Evolutionary conservation across 2,797 vertebrate species (phyloP).

Genomic region (Hypotaenidia okinawae): DNA sequence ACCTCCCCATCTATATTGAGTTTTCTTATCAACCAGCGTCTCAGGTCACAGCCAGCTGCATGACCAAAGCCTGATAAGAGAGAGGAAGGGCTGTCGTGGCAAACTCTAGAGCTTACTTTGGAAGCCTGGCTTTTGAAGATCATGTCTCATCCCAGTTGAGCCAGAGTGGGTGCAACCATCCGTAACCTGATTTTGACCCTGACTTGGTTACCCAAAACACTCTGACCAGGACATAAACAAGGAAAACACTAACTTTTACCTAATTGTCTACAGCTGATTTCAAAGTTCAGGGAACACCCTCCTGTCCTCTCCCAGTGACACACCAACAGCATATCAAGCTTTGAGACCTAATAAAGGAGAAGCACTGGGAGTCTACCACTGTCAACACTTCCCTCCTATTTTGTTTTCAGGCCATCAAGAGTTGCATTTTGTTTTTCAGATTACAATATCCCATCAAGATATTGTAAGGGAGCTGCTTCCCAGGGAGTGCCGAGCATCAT

Average conservation of each 20-base stretch:
- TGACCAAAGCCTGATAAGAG: not conserved
- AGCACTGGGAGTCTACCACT: not conserved
- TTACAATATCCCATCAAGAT: not conserved
- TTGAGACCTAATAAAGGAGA: not conserved
- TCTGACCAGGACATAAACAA: not conserved
- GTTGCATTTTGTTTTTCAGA: not conserved
- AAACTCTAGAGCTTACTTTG: not conserved
- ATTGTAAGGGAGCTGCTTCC: not conserved
- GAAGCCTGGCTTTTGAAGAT: not conserved
- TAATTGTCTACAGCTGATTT: not conserved
- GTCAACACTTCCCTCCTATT: not conserved
- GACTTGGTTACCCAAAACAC: not conserved
- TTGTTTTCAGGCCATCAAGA: not conserved
- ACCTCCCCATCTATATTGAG: not conserved
- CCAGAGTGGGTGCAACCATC: not conserved
- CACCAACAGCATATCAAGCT: not conserved
- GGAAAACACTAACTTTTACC: not conserved
- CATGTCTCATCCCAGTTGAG: not conserved
- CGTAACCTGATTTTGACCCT: not conserved
- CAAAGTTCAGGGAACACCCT: slow-evolving; percentile 45
- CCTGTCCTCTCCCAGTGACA: not conserved
- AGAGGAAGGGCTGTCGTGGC: not conserved
- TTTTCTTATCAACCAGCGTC: not conserved
- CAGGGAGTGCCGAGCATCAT: not conserved
- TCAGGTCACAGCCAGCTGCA: not conserved